Evolutionary conservation across 1,140 invertebrate genomes (phyloP).

Genomic region (Lasioglossum albipes): DNA sequence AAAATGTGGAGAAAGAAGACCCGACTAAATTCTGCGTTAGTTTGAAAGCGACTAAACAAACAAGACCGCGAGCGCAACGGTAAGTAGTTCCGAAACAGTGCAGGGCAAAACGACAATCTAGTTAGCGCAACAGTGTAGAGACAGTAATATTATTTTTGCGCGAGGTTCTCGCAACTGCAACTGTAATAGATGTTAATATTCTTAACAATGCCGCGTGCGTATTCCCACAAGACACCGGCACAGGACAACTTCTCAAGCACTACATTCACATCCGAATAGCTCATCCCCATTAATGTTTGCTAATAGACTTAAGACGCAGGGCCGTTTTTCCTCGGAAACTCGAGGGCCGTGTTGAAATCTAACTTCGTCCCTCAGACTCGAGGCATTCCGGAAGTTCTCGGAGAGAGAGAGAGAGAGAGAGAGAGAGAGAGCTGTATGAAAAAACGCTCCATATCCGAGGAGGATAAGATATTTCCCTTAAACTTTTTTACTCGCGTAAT

Average conservation of each 20-base stretch:
- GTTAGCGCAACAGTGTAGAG: constrained; percentile 36
- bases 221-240: constrained; percentile 6
- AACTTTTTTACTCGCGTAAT: constrained; percentile 32
- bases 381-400: constrained; percentile 2
- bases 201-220: constrained; percentile 31
- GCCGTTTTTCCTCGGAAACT: background rate
- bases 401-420: background rate
- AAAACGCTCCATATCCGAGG: background rate
- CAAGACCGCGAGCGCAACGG: too few relatives aligned
- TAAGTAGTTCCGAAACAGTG: too few relatives aligned
- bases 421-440: too few relatives aligned
- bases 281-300: constrained; percentile 4
- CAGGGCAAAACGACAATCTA: background rate
- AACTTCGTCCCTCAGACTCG: background rate
- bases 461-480: constrained; percentile 25
- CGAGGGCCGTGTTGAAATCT: background rate
- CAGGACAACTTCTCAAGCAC: background rate
- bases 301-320: background rate
- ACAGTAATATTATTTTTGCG: constrained; percentile 55
- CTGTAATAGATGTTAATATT: constrained; percentile 54
- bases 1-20: too few relatives aligned
- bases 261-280: background rate
- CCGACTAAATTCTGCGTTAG: too few relatives aligned
- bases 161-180: constrained; percentile 5
- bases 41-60: too few relatives aligned